These are phyloP conservation scores for Diorhabda carinulata DNA, from an alignment of 1,140 invertebrate species.

Conservation along the genomic window DNA sequence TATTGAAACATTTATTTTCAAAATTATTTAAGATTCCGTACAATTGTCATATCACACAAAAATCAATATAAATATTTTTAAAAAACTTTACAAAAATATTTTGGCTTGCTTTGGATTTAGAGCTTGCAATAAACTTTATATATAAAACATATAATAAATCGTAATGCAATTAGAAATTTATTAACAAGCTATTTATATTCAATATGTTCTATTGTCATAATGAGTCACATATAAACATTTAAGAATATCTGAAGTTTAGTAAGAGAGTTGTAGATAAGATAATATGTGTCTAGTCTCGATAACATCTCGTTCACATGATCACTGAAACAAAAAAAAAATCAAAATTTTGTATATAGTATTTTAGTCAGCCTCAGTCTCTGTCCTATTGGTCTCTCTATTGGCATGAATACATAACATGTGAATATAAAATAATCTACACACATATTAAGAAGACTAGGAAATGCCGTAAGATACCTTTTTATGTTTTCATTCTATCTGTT, in stretches of 20 bases:
- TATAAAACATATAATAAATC: constrained; percentile 4
- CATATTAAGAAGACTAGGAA: too few species aligned
- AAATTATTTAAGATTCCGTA: constrained; percentile 1
- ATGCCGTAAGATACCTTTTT: too few species aligned
- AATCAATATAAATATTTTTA: constrained; percentile 2
- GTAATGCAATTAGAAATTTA: background rate
- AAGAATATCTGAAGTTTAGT: background rate
- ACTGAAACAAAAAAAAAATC: background rate
- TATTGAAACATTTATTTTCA: background rate
- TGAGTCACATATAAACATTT: background rate
- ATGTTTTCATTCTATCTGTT: too few species aligned
- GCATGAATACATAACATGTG: too few species aligned
- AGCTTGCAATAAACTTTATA: constrained; percentile 1
- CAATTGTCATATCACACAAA: constrained; percentile 2
- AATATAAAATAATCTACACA: too few species aligned
- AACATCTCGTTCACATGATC: background rate
- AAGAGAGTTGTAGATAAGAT: background rate
- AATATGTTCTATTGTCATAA: background rate
- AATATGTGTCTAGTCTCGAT: background rate
- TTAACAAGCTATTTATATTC: background rate
- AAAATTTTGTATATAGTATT: too few species aligned
- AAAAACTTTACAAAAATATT: constrained; percentile 9
- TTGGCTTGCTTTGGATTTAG: constrained; percentile 5
- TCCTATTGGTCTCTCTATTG: too few species aligned
- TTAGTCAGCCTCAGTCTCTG: background rate